phyloP scores from a whole-genome alignment of 2,797 vertebrate genomes.

The Pelobates cultripes region DNA sequence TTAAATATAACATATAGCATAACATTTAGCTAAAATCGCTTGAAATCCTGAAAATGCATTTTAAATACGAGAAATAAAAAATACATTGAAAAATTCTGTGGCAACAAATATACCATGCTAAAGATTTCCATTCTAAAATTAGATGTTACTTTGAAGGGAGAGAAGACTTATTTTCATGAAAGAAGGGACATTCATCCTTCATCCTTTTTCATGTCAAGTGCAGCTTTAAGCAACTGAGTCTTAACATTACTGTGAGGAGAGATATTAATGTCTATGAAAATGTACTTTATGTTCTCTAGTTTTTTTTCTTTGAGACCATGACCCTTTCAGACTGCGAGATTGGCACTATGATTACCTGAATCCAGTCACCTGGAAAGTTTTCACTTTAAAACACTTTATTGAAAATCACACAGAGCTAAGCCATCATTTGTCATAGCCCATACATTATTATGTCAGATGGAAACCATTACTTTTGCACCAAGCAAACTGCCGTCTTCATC shows the following conservation, averaged over 20 bases:
- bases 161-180: constrained; percentile 59
- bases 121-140: constrained; percentile 4
- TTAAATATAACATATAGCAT: too few species aligned
- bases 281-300: constrained; percentile 61
- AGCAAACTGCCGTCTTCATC: constrained; percentile 51
- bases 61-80: too few species aligned
- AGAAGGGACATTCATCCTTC: constrained; percentile 69
- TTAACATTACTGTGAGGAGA: constrained; percentile 69
- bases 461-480: constrained; percentile 41
- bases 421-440: constrained; percentile 63
- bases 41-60: too few species aligned
- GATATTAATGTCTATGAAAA: constrained; percentile 71
- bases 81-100: too few species aligned
- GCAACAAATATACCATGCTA: too few species aligned
- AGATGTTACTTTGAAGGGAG: constrained; percentile 3
- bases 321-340: constrained; percentile 63
- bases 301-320: constrained; percentile 56
- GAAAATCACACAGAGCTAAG: constrained; percentile 61
- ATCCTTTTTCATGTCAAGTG: constrained; percentile 60
- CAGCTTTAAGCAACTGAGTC: constrained; percentile 64
- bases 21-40: too few species aligned
- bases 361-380: constrained; percentile 67
- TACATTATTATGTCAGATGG: constrained; percentile 59
- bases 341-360: constrained; percentile 60
- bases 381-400: constrained; percentile 63